phyloP scores from a whole-genome alignment of 2,113 vertebrate species.

The Tyto alba region DNA sequence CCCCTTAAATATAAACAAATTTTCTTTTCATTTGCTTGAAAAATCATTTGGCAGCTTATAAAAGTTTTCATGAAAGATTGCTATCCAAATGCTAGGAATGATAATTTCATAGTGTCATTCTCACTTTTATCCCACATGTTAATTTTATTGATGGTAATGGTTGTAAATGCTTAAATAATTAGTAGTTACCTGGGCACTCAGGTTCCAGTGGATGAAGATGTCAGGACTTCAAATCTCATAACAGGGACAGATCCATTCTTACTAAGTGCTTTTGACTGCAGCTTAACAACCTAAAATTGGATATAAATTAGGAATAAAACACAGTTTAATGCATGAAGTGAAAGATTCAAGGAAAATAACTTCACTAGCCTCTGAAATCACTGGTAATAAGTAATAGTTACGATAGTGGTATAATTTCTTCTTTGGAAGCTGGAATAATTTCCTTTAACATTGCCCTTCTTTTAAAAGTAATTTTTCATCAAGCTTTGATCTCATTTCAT shows the following conservation, averaged over 20 bases:
- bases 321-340: neutral
- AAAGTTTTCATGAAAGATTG: neutral
- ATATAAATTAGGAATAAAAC: neutral
- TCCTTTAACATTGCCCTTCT: neutral
- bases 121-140: neutral
- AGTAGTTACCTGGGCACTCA: conserved; percentile 77
- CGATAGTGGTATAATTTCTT: neutral
- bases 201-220: conserved; percentile 75
- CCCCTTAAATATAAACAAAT: neutral
- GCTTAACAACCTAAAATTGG: conserved; percentile 75
- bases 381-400: neutral
- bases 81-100: neutral
- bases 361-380: neutral
- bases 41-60: neutral
- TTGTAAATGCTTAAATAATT: conserved; percentile 44
- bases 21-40: neutral
- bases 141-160: neutral
- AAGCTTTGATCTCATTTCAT: conserved; percentile 18
- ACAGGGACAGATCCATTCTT: conserved; percentile 72
- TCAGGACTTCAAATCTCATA: conserved; percentile 78
- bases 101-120: neutral
- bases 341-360: neutral
- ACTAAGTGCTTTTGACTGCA: conserved; percentile 76
- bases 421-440: neutral
- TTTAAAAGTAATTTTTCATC: neutral